These are phyloP conservation scores for Phyllostomus discolor DNA, from an alignment of 2,113 vertebrate genomes.

Conservation along the genomic window DNA sequence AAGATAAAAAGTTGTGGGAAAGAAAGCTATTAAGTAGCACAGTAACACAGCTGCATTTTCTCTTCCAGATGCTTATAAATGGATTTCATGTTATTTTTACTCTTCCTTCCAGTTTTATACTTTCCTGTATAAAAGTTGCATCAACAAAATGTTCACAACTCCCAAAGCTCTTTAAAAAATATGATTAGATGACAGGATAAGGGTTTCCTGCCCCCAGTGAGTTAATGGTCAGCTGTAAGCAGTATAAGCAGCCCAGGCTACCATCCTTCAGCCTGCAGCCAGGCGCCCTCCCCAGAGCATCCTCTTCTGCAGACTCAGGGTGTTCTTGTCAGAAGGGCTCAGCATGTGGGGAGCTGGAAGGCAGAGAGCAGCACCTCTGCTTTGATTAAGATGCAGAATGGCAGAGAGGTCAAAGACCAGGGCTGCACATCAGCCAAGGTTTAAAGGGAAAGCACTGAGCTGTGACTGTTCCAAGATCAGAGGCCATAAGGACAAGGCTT, in stretches of 20 bases:
- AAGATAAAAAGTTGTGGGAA: background rate
- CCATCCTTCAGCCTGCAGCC: background rate
- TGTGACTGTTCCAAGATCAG: background rate
- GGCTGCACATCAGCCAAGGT: background rate
- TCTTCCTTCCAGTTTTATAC: background rate
- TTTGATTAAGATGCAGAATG: background rate
- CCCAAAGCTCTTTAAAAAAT: background rate
- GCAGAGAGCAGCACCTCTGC: background rate
- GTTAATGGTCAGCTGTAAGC: background rate
- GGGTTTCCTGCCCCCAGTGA: background rate
- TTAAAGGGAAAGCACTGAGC: background rate
- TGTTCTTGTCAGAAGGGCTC: background rate
- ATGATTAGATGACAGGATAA: background rate
- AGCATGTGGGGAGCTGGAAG: background rate
- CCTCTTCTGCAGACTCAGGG: background rate
- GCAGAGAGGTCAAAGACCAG: background rate
- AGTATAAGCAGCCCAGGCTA: background rate
- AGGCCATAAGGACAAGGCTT: background rate
- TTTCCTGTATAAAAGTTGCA: constrained; percentile 13
- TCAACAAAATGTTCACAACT: background rate
- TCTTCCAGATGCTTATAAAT: background rate
- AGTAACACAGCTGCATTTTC: background rate
- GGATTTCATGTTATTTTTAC: constrained; percentile 7
- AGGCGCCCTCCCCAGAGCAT: background rate
- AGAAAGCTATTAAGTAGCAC: background rate